Conservation (phyloP, 2,113 vertebrate species). For the Piprites chloris region DNA sequence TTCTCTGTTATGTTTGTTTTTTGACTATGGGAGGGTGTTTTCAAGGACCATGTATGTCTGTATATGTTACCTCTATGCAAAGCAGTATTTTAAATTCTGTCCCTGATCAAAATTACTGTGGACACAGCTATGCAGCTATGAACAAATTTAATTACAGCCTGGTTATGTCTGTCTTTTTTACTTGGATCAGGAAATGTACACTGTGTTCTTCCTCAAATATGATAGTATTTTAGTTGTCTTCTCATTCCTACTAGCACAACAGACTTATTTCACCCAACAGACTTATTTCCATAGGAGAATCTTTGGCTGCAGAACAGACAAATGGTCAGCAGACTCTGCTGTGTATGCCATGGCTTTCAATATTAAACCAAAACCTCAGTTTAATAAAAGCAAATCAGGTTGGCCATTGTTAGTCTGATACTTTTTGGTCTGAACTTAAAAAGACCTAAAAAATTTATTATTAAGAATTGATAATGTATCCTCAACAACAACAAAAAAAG, state of each 20-base stretch:
- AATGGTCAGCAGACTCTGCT: not conserved
- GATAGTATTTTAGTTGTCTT: not conserved
- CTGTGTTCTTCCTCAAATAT: slow-evolving; percentile 1
- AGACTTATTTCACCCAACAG: not conserved
- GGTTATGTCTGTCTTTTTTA: not conserved
- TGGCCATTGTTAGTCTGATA: not conserved
- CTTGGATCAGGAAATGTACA: not conserved
- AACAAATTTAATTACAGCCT: not conserved
- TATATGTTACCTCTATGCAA: not conserved
- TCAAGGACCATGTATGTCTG: not conserved
- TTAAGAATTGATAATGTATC: not conserved
- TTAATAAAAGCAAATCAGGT: not conserved
- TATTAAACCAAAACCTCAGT: not conserved
- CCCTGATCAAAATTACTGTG: not conserved
- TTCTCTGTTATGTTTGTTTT: not conserved
- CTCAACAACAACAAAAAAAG: not conserved
- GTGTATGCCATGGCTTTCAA: not conserved
- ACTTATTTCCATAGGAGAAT: not conserved
- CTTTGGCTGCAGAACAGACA: not conserved
- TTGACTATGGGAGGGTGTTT: not conserved
- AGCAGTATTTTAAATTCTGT: not conserved
- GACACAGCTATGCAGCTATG: not conserved
- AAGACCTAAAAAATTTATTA: not conserved
- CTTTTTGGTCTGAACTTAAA: not conserved
- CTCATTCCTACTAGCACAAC: not conserved